A percentile compares a stretch with the other conserved stretches of the same genome.
Evolutionary conservation across 2,113 vertebrate genomes (phyloP).

Genomic region (Nasalis larvatus): DNA sequence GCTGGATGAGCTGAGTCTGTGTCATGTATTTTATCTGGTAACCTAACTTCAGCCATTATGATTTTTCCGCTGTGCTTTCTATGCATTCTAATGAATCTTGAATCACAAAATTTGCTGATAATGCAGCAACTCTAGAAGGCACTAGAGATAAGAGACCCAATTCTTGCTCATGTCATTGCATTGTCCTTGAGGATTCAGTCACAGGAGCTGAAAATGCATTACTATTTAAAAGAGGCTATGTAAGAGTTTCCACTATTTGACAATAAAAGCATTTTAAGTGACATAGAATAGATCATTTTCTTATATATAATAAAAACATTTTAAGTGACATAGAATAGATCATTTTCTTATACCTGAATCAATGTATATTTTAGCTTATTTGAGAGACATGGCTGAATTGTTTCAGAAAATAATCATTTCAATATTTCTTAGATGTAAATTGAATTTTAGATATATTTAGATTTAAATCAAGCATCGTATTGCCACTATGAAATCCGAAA

Average conservation of each 20-base stretch:
- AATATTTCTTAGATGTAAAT: neutral
- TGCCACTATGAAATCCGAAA: neutral
- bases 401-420: neutral
- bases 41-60: neutral
- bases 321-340: neutral
- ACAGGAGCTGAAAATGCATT: neutral
- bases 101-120: neutral
- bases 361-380: neutral
- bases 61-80: neutral
- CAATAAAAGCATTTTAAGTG: neutral
- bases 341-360: neutral
- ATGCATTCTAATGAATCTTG: neutral
- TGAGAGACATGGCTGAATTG: neutral
- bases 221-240: neutral
- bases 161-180: neutral
- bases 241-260: neutral
- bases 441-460: neutral
- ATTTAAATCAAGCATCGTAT: neutral
- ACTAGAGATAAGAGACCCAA: neutral
- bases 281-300: neutral
- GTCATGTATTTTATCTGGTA: neutral
- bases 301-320: neutral
- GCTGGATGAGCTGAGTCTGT: neutral
- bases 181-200: neutral
- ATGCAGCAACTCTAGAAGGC: neutral